Conservation (phyloP, 2,888 invertebrate species). For the Heliconius aoede region DNA sequence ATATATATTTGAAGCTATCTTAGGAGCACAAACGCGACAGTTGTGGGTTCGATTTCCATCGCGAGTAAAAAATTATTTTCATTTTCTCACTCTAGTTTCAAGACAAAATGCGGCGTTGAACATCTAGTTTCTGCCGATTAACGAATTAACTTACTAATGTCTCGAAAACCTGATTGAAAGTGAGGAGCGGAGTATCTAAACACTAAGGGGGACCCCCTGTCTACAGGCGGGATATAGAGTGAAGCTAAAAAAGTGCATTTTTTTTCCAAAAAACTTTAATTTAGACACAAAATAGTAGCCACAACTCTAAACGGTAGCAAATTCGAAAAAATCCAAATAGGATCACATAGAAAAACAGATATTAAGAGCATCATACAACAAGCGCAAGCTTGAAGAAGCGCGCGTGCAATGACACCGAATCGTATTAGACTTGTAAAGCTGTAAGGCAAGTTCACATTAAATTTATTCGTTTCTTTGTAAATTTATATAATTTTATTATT, state of each 20-base stretch:
- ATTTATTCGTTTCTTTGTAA: slow-evolving; percentile 10
- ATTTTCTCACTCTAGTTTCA: not conserved
- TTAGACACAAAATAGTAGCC: not conserved
- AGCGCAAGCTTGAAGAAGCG: slow-evolving; percentile 22
- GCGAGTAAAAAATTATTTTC: not conserved
- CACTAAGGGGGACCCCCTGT: not conserved
- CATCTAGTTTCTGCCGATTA: not conserved
- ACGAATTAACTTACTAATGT: not conserved
- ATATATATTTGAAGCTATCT: no score
- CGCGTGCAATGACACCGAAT: slow-evolving; percentile 26
- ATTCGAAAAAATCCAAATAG: slow-evolving; percentile 7
- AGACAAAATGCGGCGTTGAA: not conserved
- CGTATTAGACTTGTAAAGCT: slow-evolving; percentile 18
- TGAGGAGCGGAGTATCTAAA: not conserved
- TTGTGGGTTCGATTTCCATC: not conserved
- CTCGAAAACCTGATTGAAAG: not conserved
- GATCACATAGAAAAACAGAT: slow-evolving; percentile 3
- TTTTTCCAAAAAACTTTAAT: no score
- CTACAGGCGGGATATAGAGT: not conserved
- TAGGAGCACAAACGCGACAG: not conserved
- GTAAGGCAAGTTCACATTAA: slow-evolving; percentile 19
- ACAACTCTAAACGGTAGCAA: not conserved
- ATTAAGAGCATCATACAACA: slow-evolving; percentile 13
- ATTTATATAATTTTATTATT: not conserved
- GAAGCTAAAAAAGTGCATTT: not conserved